A percentile compares a stretch with the other conserved stretches of the same genome.
These are phyloP conservation scores for Pangasius macronema DNA, from an alignment of 2,797 vertebrate species.

Conservation along the genomic window DNA sequence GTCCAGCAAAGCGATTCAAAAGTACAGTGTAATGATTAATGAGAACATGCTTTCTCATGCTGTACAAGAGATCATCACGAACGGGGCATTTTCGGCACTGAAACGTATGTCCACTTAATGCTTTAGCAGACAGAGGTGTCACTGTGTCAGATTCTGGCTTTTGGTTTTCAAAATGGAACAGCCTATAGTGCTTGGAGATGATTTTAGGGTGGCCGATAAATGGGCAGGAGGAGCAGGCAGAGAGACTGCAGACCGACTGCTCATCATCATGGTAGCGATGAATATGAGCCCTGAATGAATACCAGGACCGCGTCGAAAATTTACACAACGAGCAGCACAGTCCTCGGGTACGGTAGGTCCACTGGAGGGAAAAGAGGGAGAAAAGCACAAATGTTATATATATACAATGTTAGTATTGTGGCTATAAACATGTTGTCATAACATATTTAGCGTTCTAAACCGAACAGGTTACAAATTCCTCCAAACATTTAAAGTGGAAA, in stretches of 20 bases:
- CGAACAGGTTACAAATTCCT: not conserved
- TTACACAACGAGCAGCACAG: conserved; percentile 92
- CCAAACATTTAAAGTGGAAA: not conserved
- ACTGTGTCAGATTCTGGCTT: conserved; percentile 28
- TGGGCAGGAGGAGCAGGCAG: conserved; percentile 85
- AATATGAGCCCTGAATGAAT: conserved; percentile 87
- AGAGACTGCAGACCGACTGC: conserved; percentile 82
- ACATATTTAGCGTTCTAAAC: not conserved
- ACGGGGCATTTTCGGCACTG: conserved; percentile 86
- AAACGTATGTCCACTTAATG: conserved; percentile 75
- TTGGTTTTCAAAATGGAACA: conserved; percentile 81
- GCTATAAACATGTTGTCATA: not conserved
- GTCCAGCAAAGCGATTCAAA: conserved; percentile 84
- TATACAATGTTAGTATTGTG: not conserved
- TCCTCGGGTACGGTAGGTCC: conserved; percentile 86
- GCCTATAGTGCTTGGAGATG: conserved; percentile 84
- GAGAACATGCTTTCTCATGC: conserved; percentile 94
- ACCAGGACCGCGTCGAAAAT: conserved; percentile 86
- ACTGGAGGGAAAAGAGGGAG: conserved; percentile 67
- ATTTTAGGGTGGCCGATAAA: conserved; percentile 84
- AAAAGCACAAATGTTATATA: conserved; percentile 12
- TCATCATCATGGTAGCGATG: conserved; percentile 86
- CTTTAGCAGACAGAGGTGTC: conserved; percentile 53
- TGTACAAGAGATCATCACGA: conserved; percentile 85
- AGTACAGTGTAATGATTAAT: conserved; percentile 84